A percentile compares a stretch with the other conserved stretches of the same genome.
These are phyloP conservation scores for Tenthredo mesomela DNA, from an alignment of 2,888 invertebrate genomes.

Conservation along the genomic window DNA sequence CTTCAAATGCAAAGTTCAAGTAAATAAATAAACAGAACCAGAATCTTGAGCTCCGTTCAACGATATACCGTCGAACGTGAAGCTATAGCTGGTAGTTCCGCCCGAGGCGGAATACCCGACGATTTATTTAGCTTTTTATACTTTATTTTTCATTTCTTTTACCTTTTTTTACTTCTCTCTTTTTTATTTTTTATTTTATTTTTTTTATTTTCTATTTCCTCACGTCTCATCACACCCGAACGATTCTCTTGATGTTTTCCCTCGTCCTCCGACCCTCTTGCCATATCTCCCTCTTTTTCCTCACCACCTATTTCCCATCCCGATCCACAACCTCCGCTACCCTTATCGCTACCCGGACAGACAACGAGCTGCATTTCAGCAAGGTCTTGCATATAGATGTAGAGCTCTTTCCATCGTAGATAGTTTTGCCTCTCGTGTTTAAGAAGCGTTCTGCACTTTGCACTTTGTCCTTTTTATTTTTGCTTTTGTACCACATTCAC, in stretches of 20 bases:
- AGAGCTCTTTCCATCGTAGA: slow-evolving; percentile 27
- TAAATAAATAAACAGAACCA: slow-evolving; percentile 31
- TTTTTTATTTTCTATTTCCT: slow-evolving; percentile 56
- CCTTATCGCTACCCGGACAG: slow-evolving; percentile 46
- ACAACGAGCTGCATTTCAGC: slow-evolving; percentile 44
- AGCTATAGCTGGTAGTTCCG: slow-evolving; percentile 32
- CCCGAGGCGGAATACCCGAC: slow-evolving; percentile 57
- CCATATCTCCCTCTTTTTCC: slow-evolving; percentile 60
- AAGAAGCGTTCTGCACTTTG: slow-evolving; percentile 41
- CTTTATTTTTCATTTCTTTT: slow-evolving; percentile 56
- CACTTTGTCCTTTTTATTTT: not conserved
- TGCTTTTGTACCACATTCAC: not conserved
- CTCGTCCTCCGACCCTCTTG: slow-evolving; percentile 56
- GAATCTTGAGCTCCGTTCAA: slow-evolving; percentile 15
- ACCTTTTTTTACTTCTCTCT: slow-evolving; percentile 44
- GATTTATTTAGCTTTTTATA: slow-evolving; percentile 71
- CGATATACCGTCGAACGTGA: not conserved
- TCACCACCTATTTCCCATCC: slow-evolving; percentile 51
- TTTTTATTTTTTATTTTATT: too few relatives aligned
- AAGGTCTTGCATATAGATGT: slow-evolving; percentile 26
- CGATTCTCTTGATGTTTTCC: slow-evolving; percentile 58
- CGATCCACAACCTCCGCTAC: slow-evolving; percentile 27
- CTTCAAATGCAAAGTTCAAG: slow-evolving; percentile 21
- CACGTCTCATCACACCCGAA: slow-evolving; percentile 68
- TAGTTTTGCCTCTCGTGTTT: slow-evolving; percentile 32